phyloP scores from a whole-genome alignment of 2,113 vertebrate genomes.

The Seriola quinqueradiata region DNA sequence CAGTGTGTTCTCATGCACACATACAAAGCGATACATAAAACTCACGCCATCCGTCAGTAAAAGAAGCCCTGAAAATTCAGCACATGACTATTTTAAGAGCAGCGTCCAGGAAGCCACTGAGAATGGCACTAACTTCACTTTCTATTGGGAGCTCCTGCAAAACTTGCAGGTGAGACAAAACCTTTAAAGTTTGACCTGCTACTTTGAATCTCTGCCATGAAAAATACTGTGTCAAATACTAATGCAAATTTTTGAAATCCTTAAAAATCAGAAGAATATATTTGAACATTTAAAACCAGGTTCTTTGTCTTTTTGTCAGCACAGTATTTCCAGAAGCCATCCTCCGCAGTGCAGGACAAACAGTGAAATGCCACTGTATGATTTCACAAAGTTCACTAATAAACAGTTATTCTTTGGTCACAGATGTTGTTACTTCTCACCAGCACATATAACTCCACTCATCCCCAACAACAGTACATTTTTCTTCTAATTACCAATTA shows the following conservation, averaged over 20 bases:
- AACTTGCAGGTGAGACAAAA: not conserved
- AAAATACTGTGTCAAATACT: not conserved
- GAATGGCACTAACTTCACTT: not conserved
- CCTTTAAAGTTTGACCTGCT: not conserved
- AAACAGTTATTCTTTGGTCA: conserved; percentile 18
- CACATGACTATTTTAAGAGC: not conserved
- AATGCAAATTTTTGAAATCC: not conserved
- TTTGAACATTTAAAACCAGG: conserved; percentile 20
- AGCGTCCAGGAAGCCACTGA: not conserved
- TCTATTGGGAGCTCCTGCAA: not conserved
- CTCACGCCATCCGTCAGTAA: not conserved
- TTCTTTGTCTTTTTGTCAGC: conserved; percentile 1
- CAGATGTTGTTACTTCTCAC: conserved; percentile 25
- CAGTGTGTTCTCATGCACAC: not conserved
- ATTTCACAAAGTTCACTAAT: conserved; percentile 20
- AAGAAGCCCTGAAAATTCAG: not conserved
- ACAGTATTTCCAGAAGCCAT: not conserved
- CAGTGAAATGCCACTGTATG: not conserved
- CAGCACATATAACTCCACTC: conserved; percentile 28
- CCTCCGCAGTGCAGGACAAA: not conserved
- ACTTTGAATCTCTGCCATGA: not conserved
- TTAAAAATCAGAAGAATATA: not conserved
- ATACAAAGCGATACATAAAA: not conserved
- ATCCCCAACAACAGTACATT: conserved; percentile 5
- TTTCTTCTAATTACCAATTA: conserved; percentile 49